Evolutionary conservation across 2,888 invertebrate species (phyloP).

Genomic region (Neoascia interrupta): DNA sequence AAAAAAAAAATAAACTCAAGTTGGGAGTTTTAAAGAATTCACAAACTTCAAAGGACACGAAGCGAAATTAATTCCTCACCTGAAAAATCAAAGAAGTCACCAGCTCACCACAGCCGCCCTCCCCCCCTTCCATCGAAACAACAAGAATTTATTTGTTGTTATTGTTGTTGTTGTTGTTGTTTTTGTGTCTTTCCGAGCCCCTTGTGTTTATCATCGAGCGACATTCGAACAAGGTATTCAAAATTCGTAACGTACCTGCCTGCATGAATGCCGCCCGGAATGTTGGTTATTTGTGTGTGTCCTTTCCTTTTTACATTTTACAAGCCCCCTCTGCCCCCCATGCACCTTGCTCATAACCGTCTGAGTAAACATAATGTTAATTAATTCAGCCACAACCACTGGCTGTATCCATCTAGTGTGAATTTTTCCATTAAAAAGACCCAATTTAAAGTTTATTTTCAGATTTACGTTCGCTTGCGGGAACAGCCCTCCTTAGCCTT

Average conservation of each 20-base stretch:
- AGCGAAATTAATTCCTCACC: conserved; percentile 30
- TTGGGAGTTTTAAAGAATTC: conserved; percentile 2
- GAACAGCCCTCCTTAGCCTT: conserved; percentile 85
- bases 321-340: not conserved
- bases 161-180: too few relatives aligned
- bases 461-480: conserved; percentile 84
- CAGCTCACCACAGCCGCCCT: conserved; percentile 7
- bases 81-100: conserved; percentile 51
- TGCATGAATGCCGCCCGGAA: too few relatives aligned
- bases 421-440: conserved; percentile 49
- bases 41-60: conserved; percentile 30
- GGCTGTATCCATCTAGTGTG: conserved; percentile 24
- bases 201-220: too few relatives aligned
- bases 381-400: conserved; percentile 36
- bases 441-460: conserved; percentile 82
- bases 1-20: not conserved
- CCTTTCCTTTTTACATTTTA: conserved; percentile 7
- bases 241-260: too few relatives aligned
- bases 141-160: too few relatives aligned
- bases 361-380: conserved; percentile 43
- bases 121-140: not conserved
- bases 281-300: too few relatives aligned
- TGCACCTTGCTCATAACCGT: conserved; percentile 5
- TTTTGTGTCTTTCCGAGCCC: too few relatives aligned
- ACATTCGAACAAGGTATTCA: too few relatives aligned